Evolutionary conservation across 2,797 vertebrate species (phyloP).

Genomic region (Acrossocheilus fasciatus): DNA sequence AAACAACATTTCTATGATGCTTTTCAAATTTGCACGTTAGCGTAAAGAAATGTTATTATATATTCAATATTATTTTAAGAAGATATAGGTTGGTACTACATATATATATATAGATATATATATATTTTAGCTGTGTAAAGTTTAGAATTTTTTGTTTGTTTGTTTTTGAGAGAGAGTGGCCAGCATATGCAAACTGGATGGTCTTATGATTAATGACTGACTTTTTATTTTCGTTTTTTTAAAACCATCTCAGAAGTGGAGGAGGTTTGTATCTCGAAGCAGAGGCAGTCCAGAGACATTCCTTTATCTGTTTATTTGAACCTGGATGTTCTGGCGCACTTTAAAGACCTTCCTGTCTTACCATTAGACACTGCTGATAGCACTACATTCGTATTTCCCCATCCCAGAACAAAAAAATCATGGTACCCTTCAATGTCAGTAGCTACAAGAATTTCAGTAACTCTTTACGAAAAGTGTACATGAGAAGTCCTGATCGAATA

Average conservation of each 20-base stretch:
- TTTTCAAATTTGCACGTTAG: slow-evolving; percentile 86
- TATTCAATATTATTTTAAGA: slow-evolving; percentile 77
- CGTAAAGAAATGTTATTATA: slow-evolving; percentile 72
- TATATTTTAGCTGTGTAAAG: slow-evolving; percentile 69
- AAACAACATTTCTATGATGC: slow-evolving; percentile 80
- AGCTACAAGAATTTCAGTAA: not conserved
- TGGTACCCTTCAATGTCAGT: not conserved
- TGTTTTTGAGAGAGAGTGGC: slow-evolving; percentile 38
- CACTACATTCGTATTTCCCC: slow-evolving; percentile 5
- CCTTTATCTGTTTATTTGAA: slow-evolving; percentile 58
- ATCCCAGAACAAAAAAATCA: not conserved
- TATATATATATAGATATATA: slow-evolving; percentile 67
- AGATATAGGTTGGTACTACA: slow-evolving; percentile 77
- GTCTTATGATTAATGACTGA: slow-evolving; percentile 50
- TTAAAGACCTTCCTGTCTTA: slow-evolving; percentile 38
- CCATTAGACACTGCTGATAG: slow-evolving; percentile 20
- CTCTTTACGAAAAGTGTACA: not conserved
- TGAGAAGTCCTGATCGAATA: not conserved
- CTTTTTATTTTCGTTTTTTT: slow-evolving; percentile 49
- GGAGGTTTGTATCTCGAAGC: slow-evolving; percentile 56
- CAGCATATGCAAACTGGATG: slow-evolving; percentile 69
- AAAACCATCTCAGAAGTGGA: slow-evolving; percentile 64
- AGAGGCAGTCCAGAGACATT: slow-evolving; percentile 58
- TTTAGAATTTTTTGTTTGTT: slow-evolving; percentile 57
- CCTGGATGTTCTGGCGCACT: slow-evolving; percentile 54